These are phyloP conservation scores for Saimiri boliviensis DNA, from an alignment of 2,113 vertebrate genomes.

Conservation along the genomic window DNA sequence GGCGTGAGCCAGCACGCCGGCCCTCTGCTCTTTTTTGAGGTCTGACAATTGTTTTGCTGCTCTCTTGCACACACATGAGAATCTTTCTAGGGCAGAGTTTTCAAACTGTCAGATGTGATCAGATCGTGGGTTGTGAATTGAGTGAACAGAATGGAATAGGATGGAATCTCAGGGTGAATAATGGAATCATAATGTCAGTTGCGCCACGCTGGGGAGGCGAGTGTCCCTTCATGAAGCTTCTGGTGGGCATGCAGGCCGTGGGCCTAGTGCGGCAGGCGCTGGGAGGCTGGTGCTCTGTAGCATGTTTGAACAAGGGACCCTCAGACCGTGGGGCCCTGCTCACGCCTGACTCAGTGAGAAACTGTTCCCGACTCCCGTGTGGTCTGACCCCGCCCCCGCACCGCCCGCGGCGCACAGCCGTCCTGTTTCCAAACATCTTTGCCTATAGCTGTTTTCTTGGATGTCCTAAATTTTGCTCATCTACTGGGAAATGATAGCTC, in stretches of 20 bases:
- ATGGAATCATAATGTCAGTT: accelerated
- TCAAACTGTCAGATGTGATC: neutral
- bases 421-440: neutral
- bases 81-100: neutral
- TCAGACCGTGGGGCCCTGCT: too few species aligned
- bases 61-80: neutral
- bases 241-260: accelerated
- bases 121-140: accelerated
- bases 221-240: neutral
- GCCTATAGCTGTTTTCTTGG: neutral
- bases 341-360: neutral
- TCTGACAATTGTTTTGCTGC: neutral
- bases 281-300: neutral
- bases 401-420: accelerated
- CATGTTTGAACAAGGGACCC: accelerated
- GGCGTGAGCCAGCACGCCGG: too few species aligned
- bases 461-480: neutral
- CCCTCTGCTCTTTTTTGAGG: neutral
- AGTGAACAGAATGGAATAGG: accelerated
- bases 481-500: neutral
- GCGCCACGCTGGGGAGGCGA: accelerated
- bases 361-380: accelerated
- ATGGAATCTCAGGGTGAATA: accelerated
- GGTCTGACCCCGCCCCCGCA: too few species aligned
- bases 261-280: neutral